Percentiles rank a stretch among this genome's conserved stretches.
Conservation (phyloP, 2,888 invertebrate genomes). For the Ophion ventricosus region DNA sequence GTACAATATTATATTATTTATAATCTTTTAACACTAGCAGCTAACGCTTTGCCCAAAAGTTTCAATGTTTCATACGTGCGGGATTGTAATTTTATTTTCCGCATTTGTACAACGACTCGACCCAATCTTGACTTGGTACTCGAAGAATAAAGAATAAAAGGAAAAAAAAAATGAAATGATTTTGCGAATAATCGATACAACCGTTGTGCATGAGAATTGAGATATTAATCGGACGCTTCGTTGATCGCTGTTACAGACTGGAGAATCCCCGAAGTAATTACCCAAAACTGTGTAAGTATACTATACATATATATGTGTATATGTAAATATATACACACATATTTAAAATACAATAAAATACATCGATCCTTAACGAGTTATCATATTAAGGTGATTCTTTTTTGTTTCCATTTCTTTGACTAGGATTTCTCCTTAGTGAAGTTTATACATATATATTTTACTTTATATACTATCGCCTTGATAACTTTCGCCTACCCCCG, state of each 20-base stretch:
- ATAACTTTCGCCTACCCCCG: conserved; percentile 61
- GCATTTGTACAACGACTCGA: background rate
- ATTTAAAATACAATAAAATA: conserved; percentile 73
- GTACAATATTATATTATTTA: background rate
- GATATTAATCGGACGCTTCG: conserved; percentile 48
- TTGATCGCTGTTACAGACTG: conserved; percentile 44
- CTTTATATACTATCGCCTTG: conserved; percentile 70
- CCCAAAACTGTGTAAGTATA: conserved; percentile 49
- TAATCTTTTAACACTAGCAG: background rate
- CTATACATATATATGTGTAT: conserved; percentile 32
- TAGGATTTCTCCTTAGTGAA: conserved; percentile 78
- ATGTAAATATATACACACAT: conserved; percentile 24
- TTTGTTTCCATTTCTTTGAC: conserved; percentile 72
- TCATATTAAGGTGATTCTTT: conserved; percentile 58
- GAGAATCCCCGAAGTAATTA: conserved; percentile 40
- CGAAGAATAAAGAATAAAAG: background rate
- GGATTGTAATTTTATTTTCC: background rate
- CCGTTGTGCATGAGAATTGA: conserved; percentile 50
- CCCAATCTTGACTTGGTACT: background rate
- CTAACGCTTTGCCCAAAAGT: background rate
- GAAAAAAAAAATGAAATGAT: conserved; percentile 17
- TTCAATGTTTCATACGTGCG: conserved; percentile 5
- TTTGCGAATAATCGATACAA: conserved; percentile 39
- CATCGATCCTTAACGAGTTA: conserved; percentile 74
- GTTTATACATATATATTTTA: conserved; percentile 70